These are phyloP conservation scores for Drosophila macrospina DNA, from an alignment of 2,888 invertebrate genomes.

Conservation along the genomic window DNA sequence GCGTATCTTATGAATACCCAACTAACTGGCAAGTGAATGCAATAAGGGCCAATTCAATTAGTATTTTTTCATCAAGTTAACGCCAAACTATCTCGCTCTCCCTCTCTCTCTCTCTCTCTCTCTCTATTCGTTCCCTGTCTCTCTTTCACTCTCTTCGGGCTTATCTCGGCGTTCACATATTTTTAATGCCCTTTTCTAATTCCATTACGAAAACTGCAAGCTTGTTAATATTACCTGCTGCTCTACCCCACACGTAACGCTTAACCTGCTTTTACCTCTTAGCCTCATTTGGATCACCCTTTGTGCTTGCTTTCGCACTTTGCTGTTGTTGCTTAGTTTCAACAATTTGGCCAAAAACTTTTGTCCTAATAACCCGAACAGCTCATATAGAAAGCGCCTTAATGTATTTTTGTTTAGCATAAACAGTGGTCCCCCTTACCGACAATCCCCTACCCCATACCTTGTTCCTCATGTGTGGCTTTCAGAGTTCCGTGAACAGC, in stretches of 20 bases:
- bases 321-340: slow-evolving; percentile 22
- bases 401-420: slow-evolving; percentile 72
- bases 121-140: not conserved
- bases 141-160: not conserved
- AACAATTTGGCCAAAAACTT: slow-evolving; percentile 49
- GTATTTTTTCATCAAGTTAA: slow-evolving; percentile 53
- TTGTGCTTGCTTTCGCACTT: slow-evolving; percentile 14
- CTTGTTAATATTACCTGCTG: slow-evolving; percentile 47
- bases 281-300: not conserved
- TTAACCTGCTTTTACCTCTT: not conserved
- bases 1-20: slow-evolving; percentile 45
- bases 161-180: slow-evolving; percentile 13
- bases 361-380: slow-evolving; percentile 65
- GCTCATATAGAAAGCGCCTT: slow-evolving; percentile 37
- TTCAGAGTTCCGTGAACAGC: slow-evolving; percentile 48
- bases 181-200: slow-evolving; percentile 54
- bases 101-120: not conserved
- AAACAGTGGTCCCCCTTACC: slow-evolving; percentile 46
- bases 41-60: slow-evolving; percentile 72
- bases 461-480: not conserved
- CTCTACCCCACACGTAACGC: not conserved
- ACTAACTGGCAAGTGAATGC: slow-evolving; percentile 52
- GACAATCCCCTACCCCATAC: not conserved
- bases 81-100: slow-evolving; percentile 34
- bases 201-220: slow-evolving; percentile 59